phyloP scores from a whole-genome alignment of 1,140 invertebrate species.

The Archivesica marissinica region DNA sequence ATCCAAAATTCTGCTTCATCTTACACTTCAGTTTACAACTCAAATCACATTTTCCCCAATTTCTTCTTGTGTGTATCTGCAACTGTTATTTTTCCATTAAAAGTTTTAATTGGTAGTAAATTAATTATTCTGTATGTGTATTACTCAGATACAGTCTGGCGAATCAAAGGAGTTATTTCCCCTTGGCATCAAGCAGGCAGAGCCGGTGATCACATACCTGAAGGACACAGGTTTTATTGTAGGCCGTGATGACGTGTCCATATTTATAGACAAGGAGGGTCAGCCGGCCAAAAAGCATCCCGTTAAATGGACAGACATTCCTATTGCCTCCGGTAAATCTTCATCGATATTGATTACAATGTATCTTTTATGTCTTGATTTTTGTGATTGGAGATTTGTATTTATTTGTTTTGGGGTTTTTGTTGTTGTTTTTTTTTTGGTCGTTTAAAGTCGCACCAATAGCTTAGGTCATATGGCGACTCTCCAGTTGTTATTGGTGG shows the following conservation, averaged over 20 bases:
- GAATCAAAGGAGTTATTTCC: constrained; percentile 92
- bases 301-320: constrained; percentile 93
- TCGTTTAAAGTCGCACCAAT: too few relatives aligned
- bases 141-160: constrained; percentile 84
- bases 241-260: constrained; percentile 92
- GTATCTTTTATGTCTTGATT: too few relatives aligned
- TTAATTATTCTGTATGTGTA: neutral
- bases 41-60: too few relatives aligned
- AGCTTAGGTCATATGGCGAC: too few relatives aligned
- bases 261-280: constrained; percentile 91
- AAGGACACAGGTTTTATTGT: constrained; percentile 90
- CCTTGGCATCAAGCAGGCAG: constrained; percentile 90
- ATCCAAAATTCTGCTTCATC: too few relatives aligned
- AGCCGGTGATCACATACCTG: constrained; percentile 92
- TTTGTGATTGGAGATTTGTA: too few relatives aligned
- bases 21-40: too few relatives aligned
- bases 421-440: too few relatives aligned
- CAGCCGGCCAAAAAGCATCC: constrained; percentile 88
- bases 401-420: too few relatives aligned
- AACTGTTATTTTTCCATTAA: neutral
- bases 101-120: neutral
- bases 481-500: too few relatives aligned
- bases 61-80: neutral
- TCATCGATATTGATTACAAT: too few relatives aligned
- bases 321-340: constrained; percentile 88